Conservation (phyloP, 2,888 invertebrate species). For the Scaptomyza reducta region DNA sequence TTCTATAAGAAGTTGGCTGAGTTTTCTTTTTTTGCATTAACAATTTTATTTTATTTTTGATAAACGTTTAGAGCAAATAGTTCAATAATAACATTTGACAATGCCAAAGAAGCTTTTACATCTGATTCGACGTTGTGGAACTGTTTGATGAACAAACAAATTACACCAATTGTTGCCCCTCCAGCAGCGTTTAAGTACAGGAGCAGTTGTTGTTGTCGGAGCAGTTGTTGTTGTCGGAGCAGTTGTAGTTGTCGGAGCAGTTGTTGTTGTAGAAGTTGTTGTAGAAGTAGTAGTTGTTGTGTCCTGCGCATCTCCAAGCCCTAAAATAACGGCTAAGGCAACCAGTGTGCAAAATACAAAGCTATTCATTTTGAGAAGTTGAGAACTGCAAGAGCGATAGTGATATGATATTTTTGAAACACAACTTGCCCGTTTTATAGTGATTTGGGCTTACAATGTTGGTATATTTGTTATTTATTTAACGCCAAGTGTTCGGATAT, state of each 20-base stretch:
- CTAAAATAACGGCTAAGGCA: slow-evolving; percentile 1
- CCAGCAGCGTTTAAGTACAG: slow-evolving; percentile 27
- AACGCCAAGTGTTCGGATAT: slow-evolving; percentile 26
- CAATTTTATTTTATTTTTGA: background rate
- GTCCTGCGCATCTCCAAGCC: background rate
- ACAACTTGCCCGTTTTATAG: slow-evolving; percentile 21
- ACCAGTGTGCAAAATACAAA: slow-evolving; percentile 8
- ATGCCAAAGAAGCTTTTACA: slow-evolving; percentile 25
- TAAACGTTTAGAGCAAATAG: background rate
- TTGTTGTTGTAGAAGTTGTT: background rate
- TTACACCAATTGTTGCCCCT: slow-evolving; percentile 37
- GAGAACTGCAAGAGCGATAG: background rate
- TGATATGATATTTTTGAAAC: slow-evolving; percentile 2
- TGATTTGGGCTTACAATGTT: background rate
- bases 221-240: background rate
- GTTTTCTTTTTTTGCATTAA: background rate
- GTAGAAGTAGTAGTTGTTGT: background rate
- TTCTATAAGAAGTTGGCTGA: background rate
- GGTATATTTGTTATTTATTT: slow-evolving; percentile 10
- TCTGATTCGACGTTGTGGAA: background rate
- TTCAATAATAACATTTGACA: slow-evolving; percentile 12
- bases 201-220: background rate
- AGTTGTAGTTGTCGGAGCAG: too few relatives aligned
- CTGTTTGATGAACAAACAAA: background rate
- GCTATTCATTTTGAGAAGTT: slow-evolving; percentile 10